Percentiles rank a stretch among this genome's conserved stretches.
phyloP scores from a whole-genome alignment of 2,888 invertebrate genomes.

The Acanthosepion lycidas region DNA sequence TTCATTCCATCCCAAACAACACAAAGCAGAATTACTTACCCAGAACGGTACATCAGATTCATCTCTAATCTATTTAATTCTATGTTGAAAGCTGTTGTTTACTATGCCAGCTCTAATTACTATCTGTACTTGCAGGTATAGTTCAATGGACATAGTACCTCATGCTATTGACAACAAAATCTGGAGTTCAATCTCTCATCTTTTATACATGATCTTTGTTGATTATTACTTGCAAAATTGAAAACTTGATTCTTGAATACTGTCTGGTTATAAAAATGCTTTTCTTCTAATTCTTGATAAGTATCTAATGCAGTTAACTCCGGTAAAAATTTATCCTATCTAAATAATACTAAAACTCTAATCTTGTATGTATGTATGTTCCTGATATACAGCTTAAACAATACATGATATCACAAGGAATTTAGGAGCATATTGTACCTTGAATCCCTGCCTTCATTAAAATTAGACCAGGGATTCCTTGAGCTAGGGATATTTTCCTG shows the following conservation, averaged over 20 bases:
- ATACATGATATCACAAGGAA: no score
- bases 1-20: not conserved
- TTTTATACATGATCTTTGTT: not conserved
- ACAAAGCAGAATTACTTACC: conserved; percentile 9
- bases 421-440: no score
- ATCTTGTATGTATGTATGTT: no score
- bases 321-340: no score
- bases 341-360: no score
- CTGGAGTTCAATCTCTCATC: not conserved
- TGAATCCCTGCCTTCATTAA: no score
- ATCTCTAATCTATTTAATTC: not conserved
- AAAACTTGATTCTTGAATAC: not conserved
- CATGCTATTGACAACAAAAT: not conserved
- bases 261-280: no score
- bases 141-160: not conserved
- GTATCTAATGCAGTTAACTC: no score
- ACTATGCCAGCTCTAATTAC: conserved; percentile 12
- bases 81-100: not conserved
- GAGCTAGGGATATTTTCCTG: no score
- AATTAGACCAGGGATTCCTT: no score
- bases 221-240: not conserved
- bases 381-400: no score
- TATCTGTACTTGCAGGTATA: not conserved
- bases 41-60: not conserved
- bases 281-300: no score